These are phyloP conservation scores for Sericinus montela DNA, from an alignment of 2,888 invertebrate species.

Conservation along the genomic window DNA sequence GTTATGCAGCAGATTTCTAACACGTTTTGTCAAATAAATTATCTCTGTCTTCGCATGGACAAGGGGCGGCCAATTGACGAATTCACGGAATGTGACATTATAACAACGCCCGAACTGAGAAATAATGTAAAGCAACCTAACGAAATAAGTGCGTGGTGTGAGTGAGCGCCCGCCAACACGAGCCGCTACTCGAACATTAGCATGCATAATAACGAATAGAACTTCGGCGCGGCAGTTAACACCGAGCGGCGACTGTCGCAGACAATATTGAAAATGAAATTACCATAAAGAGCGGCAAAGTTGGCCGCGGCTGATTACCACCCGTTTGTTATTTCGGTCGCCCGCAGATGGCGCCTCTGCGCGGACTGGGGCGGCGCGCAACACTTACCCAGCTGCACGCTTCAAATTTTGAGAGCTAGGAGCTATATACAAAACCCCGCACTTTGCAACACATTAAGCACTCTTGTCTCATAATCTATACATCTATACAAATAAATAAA, in stretches of 20 bases:
- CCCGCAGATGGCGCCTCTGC: neutral
- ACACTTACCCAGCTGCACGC: too few relatives aligned
- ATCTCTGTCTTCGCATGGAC: neutral
- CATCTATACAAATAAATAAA: too few relatives aligned
- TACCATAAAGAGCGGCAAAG: slow-evolving; percentile 22
- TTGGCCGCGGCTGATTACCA: neutral
- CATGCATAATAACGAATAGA: slow-evolving; percentile 7
- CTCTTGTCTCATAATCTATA: too few relatives aligned
- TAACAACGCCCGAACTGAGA: neutral
- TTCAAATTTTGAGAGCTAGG: too few relatives aligned
- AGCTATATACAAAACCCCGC: too few relatives aligned
- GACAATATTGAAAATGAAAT: slow-evolving; percentile 26
- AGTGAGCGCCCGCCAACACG: neutral
- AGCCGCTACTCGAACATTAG: neutral
- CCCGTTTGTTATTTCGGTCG: neutral
- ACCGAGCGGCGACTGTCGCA: slow-evolving; percentile 1
- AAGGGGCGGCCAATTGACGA: neutral
- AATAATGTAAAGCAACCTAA: neutral
- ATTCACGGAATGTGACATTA: neutral
- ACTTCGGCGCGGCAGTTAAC: neutral
- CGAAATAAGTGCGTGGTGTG: neutral
- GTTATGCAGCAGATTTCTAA: too few relatives aligned
- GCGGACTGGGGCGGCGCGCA: neutral
- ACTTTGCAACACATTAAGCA: too few relatives aligned
- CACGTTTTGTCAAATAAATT: too few relatives aligned